Percentiles rank a stretch among this genome's conserved stretches.
Conservation (phyloP, 35 echinoderm and acorn worm genomes). For the Eucidaris tribuloides region DNA sequence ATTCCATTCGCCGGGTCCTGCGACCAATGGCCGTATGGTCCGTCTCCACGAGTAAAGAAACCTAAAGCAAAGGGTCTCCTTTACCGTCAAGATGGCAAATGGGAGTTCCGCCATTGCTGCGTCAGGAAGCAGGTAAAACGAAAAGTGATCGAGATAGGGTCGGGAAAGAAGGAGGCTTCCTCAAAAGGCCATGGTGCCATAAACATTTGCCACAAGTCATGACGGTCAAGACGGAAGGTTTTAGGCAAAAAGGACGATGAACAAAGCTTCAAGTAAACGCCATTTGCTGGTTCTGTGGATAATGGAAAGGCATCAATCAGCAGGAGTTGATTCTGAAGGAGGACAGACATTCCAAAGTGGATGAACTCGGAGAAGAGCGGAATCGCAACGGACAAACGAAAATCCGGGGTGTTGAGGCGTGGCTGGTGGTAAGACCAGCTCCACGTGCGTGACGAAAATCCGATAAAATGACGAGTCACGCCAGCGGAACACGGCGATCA, state of each 20-base stretch:
- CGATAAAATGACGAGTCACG: neutral
- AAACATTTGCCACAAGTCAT: neutral
- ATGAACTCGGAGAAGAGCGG: neutral
- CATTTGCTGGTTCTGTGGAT: neutral
- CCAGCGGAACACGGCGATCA: neutral
- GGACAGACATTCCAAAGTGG: neutral
- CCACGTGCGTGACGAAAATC: neutral
- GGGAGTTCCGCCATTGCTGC: neutral
- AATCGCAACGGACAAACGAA: neutral
- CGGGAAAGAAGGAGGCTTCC: slow-evolving; percentile 1
- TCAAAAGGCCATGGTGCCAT: neutral
- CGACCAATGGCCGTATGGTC: slow-evolving; percentile 35
- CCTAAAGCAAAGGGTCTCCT: slow-evolving; percentile 24
- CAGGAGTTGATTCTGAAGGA: neutral
- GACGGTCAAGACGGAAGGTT: neutral
- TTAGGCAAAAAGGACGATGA: slow-evolving; percentile 11
- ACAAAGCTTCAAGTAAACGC: neutral
- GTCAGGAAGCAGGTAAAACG: neutral
- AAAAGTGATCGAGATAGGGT: slow-evolving; percentile 3
- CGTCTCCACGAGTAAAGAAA: slow-evolving; percentile 40
- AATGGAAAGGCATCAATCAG: neutral
- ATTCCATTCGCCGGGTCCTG: slow-evolving; percentile 89
- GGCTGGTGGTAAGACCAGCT: neutral
- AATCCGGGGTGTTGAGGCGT: neutral
- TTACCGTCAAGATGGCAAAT: neutral